Evolutionary conservation across 2,888 invertebrate genomes (phyloP), one percentile per base, ranked within the genome.

Genomic region (Tineola bisselliella): DNA sequence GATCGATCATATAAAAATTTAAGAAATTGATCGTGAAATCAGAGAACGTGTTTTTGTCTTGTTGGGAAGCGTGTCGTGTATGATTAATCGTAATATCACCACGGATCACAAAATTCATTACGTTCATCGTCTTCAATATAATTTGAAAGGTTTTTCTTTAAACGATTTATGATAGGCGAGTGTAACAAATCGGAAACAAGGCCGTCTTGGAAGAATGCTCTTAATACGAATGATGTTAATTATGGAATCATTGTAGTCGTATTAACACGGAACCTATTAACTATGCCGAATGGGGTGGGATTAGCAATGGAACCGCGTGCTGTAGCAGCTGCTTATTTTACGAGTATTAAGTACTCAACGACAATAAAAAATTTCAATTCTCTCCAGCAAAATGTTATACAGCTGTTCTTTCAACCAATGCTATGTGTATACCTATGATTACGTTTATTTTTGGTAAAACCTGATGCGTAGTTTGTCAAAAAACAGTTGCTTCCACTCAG

Each of bases 101-200:
- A 48, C 48, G 18, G 18, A 48, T 38, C 38, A 38, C 38, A 18
- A 18, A 48, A 48, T 48, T 18, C 48, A 18, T 48, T 48, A 18
- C 15, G 48, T 12, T 13, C 13, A 13, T 48, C 48, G 18, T 48
- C n/a, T 38, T 38, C 11, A 11, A 48, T 17, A 48, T 12, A 15
- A 19, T 56, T 19, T 56, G 3, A 56, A 25, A 56, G 56, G n/a
- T 56, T n/a, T 58, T 56, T 33, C n/a, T 18, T 48, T 31, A 60
- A 60, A 48, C 59, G 79, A 83, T 84, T 82, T 79, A 81, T 76
- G 73, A 76, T 72, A 73, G 71, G 72, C 69, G 69, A 75, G 76
- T 79, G 76, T 70, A 65, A 69, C 81, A 72, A 82, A 84, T 83
- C 71, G 73, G 70, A 84, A 84, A 84, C 82, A 83, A 83, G 83